phyloP scores from a whole-genome alignment of 2,888 invertebrate genomes.

The Drosophila pseudotalamancana region DNA sequence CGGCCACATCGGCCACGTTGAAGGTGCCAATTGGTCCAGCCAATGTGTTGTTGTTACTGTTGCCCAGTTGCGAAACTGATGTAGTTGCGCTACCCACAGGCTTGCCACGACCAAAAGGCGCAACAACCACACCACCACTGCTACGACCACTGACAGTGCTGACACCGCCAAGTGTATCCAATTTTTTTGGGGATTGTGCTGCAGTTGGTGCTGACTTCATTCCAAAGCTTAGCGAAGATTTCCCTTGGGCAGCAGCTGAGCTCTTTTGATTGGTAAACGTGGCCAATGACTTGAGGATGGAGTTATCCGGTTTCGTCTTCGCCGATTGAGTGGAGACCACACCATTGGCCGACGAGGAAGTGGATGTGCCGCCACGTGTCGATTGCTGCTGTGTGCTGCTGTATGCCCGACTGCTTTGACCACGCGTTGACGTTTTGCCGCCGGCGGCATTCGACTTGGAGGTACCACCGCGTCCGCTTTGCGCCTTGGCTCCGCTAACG shows the following conservation, averaged over 20 bases:
- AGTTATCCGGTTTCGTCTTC: slow-evolving; percentile 47
- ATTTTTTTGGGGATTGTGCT: slow-evolving; percentile 82
- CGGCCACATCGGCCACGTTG: slow-evolving; percentile 83
- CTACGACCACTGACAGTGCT: slow-evolving; percentile 54
- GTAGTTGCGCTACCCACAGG: slow-evolving; percentile 57
- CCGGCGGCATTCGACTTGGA: slow-evolving; percentile 45
- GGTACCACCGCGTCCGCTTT: slow-evolving; percentile 34
- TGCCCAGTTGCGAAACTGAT: slow-evolving; percentile 63
- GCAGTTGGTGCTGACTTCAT: slow-evolving; percentile 85
- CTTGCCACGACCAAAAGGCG: slow-evolving; percentile 80
- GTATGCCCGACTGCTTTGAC: slow-evolving; percentile 42
- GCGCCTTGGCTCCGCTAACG: slow-evolving; percentile 33
- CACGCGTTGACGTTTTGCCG: slow-evolving; percentile 38
- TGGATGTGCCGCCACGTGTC: slow-evolving; percentile 13
- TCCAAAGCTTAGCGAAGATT: slow-evolving; percentile 81
- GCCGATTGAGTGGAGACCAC: slow-evolving; percentile 8
- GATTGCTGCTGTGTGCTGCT: slow-evolving; percentile 24
- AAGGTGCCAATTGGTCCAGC: slow-evolving; percentile 83
- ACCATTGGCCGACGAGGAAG: slow-evolving; percentile 40
- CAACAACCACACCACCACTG: slow-evolving; percentile 74
- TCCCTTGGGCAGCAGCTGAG: slow-evolving; percentile 18
- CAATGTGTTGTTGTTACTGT: slow-evolving; percentile 75
- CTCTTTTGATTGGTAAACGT: slow-evolving; percentile 33
- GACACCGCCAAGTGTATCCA: slow-evolving; percentile 40
- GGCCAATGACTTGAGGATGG: slow-evolving; percentile 32